These are phyloP conservation scores for Drosophila barbarae DNA, from an alignment of 2,888 invertebrate genomes.

Conservation along the genomic window DNA sequence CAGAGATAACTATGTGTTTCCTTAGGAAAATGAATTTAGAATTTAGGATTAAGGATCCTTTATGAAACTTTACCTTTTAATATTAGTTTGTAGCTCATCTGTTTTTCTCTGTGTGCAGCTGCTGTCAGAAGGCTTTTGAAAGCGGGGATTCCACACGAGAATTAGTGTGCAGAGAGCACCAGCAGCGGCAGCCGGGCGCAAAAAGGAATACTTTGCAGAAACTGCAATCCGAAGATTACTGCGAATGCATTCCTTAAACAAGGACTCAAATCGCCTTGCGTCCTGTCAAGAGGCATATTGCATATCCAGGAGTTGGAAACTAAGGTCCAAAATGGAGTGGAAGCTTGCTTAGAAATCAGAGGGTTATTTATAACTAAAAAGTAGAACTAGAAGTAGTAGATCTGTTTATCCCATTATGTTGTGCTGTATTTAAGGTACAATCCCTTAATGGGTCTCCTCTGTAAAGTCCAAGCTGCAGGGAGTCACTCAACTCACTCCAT, in stretches of 20 bases:
- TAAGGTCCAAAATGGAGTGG: constrained; percentile 5
- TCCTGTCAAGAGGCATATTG: constrained; percentile 11
- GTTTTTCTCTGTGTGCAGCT: not conserved
- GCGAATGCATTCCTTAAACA: constrained; percentile 35
- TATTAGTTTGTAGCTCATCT: not conserved
- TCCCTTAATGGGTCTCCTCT: constrained; percentile 7
- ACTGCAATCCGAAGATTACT: constrained; percentile 40
- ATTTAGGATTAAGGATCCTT: not conserved
- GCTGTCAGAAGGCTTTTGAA: constrained; percentile 23
- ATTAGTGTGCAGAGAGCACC: constrained; percentile 32
- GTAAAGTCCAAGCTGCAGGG: not conserved
- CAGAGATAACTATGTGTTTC: not conserved
- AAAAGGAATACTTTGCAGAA: constrained; percentile 31
- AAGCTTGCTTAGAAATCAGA: not conserved
- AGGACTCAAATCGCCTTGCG: constrained; percentile 19
- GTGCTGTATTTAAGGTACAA: not conserved
- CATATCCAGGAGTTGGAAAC: not conserved
- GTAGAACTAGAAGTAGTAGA: not conserved
- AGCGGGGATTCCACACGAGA: constrained; percentile 31
- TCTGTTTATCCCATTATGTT: not conserved
- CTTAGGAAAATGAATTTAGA: not conserved
- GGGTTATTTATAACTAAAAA: constrained; percentile 3
- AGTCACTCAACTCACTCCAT: not conserved
- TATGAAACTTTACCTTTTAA: not conserved
- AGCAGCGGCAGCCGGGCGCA: constrained; percentile 9